phyloP scores from a whole-genome alignment of 2,888 invertebrate species.

The Nineta flava region DNA sequence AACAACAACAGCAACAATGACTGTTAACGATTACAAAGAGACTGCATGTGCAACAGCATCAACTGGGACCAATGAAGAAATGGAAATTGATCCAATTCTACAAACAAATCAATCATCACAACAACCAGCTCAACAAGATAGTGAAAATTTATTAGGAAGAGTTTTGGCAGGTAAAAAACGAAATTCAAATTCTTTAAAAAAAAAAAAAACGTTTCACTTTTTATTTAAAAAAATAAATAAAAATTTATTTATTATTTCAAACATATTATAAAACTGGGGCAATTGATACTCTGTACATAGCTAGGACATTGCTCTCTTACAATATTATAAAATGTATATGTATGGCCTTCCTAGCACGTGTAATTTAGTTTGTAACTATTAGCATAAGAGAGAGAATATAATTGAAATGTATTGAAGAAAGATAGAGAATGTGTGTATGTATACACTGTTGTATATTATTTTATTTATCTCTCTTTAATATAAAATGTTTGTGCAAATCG shows the following conservation, averaged over 20 bases:
- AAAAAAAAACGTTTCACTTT: conserved; percentile 5
- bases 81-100: conserved; percentile 18
- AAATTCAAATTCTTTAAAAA: no score
- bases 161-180: conserved; percentile 37
- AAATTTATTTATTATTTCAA: background rate
- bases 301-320: conserved; percentile 38
- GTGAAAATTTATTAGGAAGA: conserved; percentile 37
- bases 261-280: conserved; percentile 21
- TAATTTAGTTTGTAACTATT: conserved; percentile 7
- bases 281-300: conserved; percentile 29
- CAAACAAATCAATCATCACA: conserved; percentile 9
- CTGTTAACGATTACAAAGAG: conserved; percentile 38
- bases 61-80: conserved; percentile 22
- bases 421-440: no score
- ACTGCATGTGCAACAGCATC: conserved; percentile 30
- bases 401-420: no score
- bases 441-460: conserved; percentile 13
- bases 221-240: background rate
- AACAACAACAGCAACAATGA: conserved; percentile 26
- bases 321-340: no score
- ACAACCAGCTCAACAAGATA: conserved; percentile 22
- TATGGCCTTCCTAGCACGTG: conserved; percentile 35
- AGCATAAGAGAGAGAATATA: no score
- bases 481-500: conserved; percentile 17
- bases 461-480: no score